Evolutionary conservation across 2,888 invertebrate genomes (phyloP).

Genomic region (Ophioninae sp.): DNA sequence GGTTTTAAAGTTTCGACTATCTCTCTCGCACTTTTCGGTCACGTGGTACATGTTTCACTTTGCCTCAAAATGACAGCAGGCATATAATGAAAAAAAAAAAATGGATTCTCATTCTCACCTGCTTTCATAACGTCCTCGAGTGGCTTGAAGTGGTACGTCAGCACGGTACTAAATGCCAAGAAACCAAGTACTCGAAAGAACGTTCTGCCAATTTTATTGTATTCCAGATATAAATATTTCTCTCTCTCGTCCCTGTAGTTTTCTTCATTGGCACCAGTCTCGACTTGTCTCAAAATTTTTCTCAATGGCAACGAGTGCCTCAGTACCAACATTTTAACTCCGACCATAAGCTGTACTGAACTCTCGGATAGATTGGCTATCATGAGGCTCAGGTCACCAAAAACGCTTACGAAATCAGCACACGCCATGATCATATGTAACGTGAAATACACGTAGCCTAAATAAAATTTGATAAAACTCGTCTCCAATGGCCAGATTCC

Average conservation of each 20-base stretch:
- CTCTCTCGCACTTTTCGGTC: too few relatives aligned
- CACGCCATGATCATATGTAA: conserved; percentile 41
- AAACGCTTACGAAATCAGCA: conserved; percentile 44
- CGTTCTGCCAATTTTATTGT: conserved; percentile 23
- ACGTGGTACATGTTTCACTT: too few relatives aligned
- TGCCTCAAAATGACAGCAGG: neutral
- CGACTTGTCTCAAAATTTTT: conserved; percentile 17
- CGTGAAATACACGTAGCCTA: conserved; percentile 39
- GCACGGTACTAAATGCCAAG: conserved; percentile 14
- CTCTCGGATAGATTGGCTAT: conserved; percentile 52
- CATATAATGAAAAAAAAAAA: neutral
- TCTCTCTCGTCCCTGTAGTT: conserved; percentile 36
- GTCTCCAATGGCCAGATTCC: conserved; percentile 47
- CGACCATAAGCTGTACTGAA: conserved; percentile 37
- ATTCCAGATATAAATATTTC: conserved; percentile 31
- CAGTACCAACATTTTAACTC: conserved; percentile 38
- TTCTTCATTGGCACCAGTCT: neutral
- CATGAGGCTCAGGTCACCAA: conserved; percentile 44
- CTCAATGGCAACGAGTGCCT: conserved; percentile 24
- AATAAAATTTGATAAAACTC: conserved; percentile 40
- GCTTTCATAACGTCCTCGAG: conserved; percentile 34
- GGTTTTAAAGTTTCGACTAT: too few relatives aligned
- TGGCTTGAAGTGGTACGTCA: conserved; percentile 32
- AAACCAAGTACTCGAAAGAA: conserved; percentile 38
- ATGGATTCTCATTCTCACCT: conserved; percentile 23